These are phyloP conservation scores for Platerodrilus igneus DNA, from an alignment of 2,888 invertebrate genomes.

Conservation along the genomic window DNA sequence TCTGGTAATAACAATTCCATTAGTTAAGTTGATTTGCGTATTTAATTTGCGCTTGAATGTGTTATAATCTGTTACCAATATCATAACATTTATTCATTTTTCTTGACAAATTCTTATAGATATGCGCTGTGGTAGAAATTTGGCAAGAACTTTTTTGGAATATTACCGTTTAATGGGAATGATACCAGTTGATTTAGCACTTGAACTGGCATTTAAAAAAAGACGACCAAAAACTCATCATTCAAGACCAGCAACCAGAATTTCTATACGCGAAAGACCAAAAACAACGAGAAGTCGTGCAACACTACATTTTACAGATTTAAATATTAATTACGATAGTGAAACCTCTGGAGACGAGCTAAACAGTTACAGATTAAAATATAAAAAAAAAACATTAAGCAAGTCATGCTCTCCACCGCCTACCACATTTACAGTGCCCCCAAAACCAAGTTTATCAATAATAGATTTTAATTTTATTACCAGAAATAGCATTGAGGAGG, in stretches of 20 bases:
- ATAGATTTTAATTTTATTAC: conserved; percentile 70
- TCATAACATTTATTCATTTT: no score
- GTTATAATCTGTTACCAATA: background rate
- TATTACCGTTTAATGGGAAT: conserved; percentile 74
- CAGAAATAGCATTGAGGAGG: conserved; percentile 52
- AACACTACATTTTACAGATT: conserved; percentile 52
- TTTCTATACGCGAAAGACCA: conserved; percentile 46
- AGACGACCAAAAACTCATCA: conserved; percentile 35
- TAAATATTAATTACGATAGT: conserved; percentile 54
- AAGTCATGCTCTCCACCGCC: conserved; percentile 31
- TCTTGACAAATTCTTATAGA: conserved; percentile 54
- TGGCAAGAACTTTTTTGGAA: conserved; percentile 71
- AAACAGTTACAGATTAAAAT: conserved; percentile 35
- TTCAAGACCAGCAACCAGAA: conserved; percentile 41
- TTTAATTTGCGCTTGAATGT: background rate
- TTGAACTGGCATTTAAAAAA: conserved; percentile 44
- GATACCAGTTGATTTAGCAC: conserved; percentile 51
- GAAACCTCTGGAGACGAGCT: conserved; percentile 50
- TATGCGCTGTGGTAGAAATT: conserved; percentile 71
- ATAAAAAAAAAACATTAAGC: conserved; percentile 16
- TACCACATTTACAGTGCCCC: conserved; percentile 46
- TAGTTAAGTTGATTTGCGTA: background rate
- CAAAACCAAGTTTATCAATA: conserved; percentile 63
- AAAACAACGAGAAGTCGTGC: conserved; percentile 51
- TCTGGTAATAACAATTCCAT: no score